These are phyloP conservation scores for Pegoplata infirma DNA, from an alignment of 2,888 invertebrate genomes.

Conservation along the genomic window DNA sequence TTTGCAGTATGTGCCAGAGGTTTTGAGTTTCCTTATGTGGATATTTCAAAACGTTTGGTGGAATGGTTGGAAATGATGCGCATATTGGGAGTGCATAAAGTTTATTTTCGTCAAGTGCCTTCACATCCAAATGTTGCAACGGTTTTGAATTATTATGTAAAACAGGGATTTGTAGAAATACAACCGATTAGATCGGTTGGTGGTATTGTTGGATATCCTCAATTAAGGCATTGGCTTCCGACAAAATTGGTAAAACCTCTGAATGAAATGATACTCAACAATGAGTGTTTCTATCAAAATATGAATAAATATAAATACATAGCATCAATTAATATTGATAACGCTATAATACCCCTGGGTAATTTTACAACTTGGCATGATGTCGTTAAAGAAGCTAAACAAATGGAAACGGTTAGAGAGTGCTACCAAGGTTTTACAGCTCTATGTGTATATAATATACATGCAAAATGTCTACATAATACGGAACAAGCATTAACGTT, in stretches of 20 bases:
- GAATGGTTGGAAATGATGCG: conserved; percentile 40
- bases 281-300: conserved; percentile 94
- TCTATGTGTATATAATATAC: conserved; percentile 13
- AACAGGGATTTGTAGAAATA: conserved; percentile 14
- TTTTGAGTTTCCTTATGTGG: conserved; percentile 92
- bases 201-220: conserved; percentile 8
- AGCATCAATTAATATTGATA: conserved; percentile 92
- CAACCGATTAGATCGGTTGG: conserved; percentile 13
- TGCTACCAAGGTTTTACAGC: not conserved
- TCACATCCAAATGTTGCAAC: conserved; percentile 34
- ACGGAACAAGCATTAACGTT: conserved; percentile 89
- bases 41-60: conserved; percentile 81
- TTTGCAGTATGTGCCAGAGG: conserved; percentile 96
- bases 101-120: conserved; percentile 17
- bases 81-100: conserved; percentile 21
- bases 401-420: not conserved
- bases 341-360: conserved; percentile 91
- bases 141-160: conserved; percentile 34
- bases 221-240: conserved; percentile 7
- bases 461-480: conserved; percentile 94
- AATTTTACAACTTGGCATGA: conserved; percentile 13
- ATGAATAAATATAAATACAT: conserved; percentile 92
- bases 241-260: conserved; percentile 84
- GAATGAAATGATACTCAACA: conserved; percentile 95
- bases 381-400: not conserved